Base-by-base conservation (phyloP, 2,113 vertebrate species). In the Lanius collurio region DNA sequence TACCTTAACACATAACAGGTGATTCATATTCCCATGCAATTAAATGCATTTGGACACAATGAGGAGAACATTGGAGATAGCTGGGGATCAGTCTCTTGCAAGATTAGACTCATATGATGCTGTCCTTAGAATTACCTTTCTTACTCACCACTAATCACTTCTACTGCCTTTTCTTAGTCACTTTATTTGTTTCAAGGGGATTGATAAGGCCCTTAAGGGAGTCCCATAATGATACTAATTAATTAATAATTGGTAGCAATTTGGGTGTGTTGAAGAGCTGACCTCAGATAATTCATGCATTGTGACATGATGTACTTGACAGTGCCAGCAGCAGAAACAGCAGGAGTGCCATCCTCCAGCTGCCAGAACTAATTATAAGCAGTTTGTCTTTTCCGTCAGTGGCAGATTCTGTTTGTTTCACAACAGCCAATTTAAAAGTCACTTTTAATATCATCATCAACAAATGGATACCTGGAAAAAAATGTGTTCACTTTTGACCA, bases 321-420 rank as follows among this genome's bases (percentile, higher is more conserved):
- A 86, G 92, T 94, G 96, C 93, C 94, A 97, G 92, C 93, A 97
- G 94, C 93, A 95, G 89, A 49, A 95, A 94, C 96, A 95, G 96
- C 95, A 96, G 93, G 93, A 95, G 93, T 95, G 96, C 93, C 88
- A 96, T 96, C 94, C 88, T 95, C 95, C 93, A 96, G 94, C 90
- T 92, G 93, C 92, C 95, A 97, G 92, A 96, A 96, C 94, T 96
- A 97, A 96, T 96, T 96, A 95, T 95, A 69, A 93, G 86, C 70
- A 93, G 94, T 96, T 95, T 95, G 93, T 93, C 93, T 94, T 96
- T 93, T 89, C 88, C 81, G 62, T 92, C 62, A 90, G 8, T 90
- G 80, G 65, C 52, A 78, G 65, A 90, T 84, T 93, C 80, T 92
- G 73, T 90, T 97, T 96, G 90, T 92, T 95, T 92, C 86, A 73